Conservation (phyloP, 2,113 vertebrate species). For the Gadus macrocephalus region DNA sequence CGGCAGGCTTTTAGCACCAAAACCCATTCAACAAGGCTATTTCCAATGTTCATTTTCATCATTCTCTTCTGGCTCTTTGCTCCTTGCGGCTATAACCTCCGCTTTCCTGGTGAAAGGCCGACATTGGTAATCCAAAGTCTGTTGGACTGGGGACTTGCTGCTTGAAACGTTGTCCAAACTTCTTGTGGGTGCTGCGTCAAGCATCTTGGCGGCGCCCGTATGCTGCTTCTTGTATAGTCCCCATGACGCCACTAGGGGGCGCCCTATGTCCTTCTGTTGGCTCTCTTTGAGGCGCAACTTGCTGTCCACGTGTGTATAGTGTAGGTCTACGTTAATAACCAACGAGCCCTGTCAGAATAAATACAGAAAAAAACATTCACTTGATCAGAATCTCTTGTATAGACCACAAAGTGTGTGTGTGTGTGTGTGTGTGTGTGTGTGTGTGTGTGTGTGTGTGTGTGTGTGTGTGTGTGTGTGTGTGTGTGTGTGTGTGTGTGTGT, state of each 20-base stretch:
- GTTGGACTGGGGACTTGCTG: slow-evolving; percentile 3
- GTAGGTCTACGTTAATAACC: slow-evolving; percentile 75
- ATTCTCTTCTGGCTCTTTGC: slow-evolving; percentile 79
- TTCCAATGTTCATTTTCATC: slow-evolving; percentile 73
- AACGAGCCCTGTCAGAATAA: slow-evolving; percentile 61
- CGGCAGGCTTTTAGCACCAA: too few species aligned
- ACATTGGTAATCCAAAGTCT: slow-evolving; percentile 5
- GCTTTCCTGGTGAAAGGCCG: slow-evolving; percentile 60
- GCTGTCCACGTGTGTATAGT: slow-evolving; percentile 66
- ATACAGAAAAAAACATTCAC: not conserved
- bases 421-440: too few species aligned
- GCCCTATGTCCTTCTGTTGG: slow-evolving; percentile 63
- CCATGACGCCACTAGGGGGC: slow-evolving; percentile 71
- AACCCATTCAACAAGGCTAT: not conserved
- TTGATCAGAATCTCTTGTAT: too few species aligned
- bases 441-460: too few species aligned
- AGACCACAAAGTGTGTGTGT: too few species aligned
- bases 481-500: too few species aligned
- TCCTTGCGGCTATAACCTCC: slow-evolving; percentile 39
- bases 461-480: too few species aligned
- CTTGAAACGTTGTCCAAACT: slow-evolving; percentile 7
- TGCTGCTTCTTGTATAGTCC: slow-evolving; percentile 51
- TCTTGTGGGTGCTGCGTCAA: slow-evolving; percentile 14
- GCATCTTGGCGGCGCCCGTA: slow-evolving; percentile 1
- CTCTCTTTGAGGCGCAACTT: slow-evolving; percentile 68